Conservation (phyloP, 2,797 vertebrate genomes). For the Taeniopygia guttata region DNA sequence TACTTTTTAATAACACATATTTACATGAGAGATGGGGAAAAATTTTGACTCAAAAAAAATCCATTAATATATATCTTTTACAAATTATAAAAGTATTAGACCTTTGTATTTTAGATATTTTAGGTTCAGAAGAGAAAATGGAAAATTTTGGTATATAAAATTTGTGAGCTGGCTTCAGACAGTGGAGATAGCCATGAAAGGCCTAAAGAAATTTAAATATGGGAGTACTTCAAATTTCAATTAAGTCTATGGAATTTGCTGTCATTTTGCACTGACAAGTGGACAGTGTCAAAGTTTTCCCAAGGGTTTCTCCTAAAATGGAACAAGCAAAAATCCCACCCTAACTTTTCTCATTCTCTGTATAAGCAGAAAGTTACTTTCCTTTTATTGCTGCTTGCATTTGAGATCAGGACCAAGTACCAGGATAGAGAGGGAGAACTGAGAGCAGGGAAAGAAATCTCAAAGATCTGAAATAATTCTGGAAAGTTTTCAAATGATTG, state of each 20-base stretch:
- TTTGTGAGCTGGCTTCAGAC: not conserved
- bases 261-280: not conserved
- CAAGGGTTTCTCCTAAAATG: constrained; percentile 17
- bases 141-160: not conserved
- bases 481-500: not conserved
- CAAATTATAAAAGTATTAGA: not conserved
- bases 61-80: not conserved
- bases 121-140: not conserved
- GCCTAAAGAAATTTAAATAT: constrained; percentile 10
- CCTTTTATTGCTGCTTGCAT: not conserved
- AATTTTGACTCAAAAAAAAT: not conserved
- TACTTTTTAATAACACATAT: not conserved
- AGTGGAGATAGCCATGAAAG: not conserved
- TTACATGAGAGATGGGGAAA: not conserved
- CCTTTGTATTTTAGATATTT: not conserved
- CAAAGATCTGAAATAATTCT: not conserved
- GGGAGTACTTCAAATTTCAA: not conserved
- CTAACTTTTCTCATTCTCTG: not conserved
- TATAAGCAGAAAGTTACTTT: not conserved
- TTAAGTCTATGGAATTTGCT: not conserved
- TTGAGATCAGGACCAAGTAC: not conserved
- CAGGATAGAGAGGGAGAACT: not conserved
- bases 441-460: not conserved
- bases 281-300: not conserved
- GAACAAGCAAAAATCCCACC: not conserved